Percentiles rank a stretch among this genome's conserved stretches.
phyloP scores from a whole-genome alignment of 1,140 invertebrate genomes.

The Ruditapes philippinarum region DNA sequence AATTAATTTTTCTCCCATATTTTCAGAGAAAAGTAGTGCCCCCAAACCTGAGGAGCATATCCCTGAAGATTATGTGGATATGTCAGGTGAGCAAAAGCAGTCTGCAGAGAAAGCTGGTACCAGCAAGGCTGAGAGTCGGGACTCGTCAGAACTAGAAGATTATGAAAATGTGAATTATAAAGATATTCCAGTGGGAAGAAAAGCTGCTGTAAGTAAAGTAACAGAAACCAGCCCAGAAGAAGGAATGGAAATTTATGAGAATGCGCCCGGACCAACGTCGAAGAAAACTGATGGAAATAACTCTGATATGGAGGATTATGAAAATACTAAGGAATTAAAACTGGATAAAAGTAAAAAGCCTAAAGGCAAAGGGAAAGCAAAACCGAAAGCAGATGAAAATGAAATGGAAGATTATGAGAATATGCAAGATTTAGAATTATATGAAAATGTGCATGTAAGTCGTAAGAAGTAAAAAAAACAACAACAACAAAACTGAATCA shows the following conservation, averaged over 20 bases:
- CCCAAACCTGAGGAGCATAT: not conserved
- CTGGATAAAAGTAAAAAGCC: not conserved
- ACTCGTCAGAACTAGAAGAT: not conserved
- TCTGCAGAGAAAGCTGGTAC: not conserved
- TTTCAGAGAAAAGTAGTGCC: too few species aligned
- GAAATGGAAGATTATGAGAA: conserved; percentile 43
- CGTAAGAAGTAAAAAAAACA: too few species aligned
- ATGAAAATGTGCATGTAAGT: conserved; percentile 20
- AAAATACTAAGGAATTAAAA: conserved; percentile 31
- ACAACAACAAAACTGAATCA: too few species aligned
- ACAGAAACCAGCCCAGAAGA: not conserved
- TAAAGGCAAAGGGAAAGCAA: not conserved
- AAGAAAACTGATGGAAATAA: not conserved
- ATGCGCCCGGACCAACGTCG: not conserved
- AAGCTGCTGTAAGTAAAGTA: not conserved
- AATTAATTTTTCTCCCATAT: too few species aligned
- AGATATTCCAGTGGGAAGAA: not conserved
- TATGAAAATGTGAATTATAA: conserved; percentile 12
- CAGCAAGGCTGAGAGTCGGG: not conserved
- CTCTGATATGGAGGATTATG: conserved; percentile 32
- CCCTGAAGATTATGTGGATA: conserved; percentile 28
- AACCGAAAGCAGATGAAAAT: not conserved
- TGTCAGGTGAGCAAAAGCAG: not conserved
- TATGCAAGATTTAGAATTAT: conserved; percentile 10
- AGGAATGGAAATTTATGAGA: conserved; percentile 29